phyloP scores from a whole-genome alignment of 2,888 invertebrate genomes.

The Andrena dorsata region DNA sequence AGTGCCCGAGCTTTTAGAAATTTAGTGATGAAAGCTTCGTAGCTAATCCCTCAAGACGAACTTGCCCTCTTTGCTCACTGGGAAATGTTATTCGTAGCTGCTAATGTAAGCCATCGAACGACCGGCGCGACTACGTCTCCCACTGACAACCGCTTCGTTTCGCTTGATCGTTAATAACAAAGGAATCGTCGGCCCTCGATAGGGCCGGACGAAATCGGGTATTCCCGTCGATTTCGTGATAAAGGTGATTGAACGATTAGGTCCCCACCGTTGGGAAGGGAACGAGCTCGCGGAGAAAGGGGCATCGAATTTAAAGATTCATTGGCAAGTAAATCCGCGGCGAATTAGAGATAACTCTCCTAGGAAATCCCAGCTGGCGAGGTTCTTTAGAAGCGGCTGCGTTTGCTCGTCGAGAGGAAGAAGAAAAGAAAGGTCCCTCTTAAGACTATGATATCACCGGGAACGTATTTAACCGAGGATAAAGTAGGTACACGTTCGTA shows the following conservation, averaged over 20 bases:
- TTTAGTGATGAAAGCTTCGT: too few species aligned
- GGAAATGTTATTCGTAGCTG: too few species aligned
- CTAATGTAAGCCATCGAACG: too few species aligned
- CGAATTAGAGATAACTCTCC: slow-evolving; percentile 87
- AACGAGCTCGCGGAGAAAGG: slow-evolving; percentile 59
- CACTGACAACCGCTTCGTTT: too few species aligned
- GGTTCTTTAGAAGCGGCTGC: slow-evolving; percentile 59
- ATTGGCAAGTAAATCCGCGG: slow-evolving; percentile 86
- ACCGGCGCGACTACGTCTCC: too few species aligned
- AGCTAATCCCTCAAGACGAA: too few species aligned
- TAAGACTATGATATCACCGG: slow-evolving; percentile 72
- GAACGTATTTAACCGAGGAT: slow-evolving; percentile 67
- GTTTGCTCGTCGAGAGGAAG: slow-evolving; percentile 50
- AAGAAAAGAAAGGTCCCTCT: slow-evolving; percentile 44
- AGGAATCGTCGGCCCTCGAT: background rate
- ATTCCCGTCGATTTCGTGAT: slow-evolving; percentile 71
- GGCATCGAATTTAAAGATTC: slow-evolving; percentile 87
- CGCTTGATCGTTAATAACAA: background rate
- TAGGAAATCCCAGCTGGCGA: slow-evolving; percentile 81
- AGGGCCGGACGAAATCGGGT: slow-evolving; percentile 40
- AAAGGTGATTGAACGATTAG: slow-evolving; percentile 75
- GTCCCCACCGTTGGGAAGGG: slow-evolving; percentile 46
- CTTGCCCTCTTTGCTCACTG: too few species aligned
- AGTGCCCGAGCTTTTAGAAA: too few species aligned
- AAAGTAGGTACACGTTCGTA: slow-evolving; percentile 25